phyloP scores from a whole-genome alignment of 1,140 invertebrate species.

The Pemphigus obesinymphae region DNA sequence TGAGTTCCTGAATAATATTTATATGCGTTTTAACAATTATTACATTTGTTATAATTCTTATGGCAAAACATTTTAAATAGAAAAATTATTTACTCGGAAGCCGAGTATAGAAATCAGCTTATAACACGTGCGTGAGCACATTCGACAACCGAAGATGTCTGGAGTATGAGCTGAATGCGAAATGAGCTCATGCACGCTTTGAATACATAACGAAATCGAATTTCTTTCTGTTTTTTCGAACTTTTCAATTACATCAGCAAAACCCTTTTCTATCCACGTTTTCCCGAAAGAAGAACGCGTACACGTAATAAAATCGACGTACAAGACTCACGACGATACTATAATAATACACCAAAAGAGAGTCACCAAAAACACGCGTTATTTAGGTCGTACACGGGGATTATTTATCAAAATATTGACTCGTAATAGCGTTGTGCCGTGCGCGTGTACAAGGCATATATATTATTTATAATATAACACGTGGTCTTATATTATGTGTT shows the following conservation, averaged over 20 bases:
- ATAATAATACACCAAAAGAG: not conserved
- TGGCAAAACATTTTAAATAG: not conserved
- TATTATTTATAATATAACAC: no score
- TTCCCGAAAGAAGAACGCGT: not conserved
- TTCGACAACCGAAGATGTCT: conserved; percentile 39
- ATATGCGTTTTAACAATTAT: not conserved
- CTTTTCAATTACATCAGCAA: conserved; percentile 41
- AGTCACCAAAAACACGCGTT: not conserved
- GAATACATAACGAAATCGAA: conserved; percentile 41
- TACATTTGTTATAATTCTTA: not conserved
- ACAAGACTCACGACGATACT: no score
- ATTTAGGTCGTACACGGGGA: no score
- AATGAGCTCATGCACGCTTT: conserved; percentile 31
- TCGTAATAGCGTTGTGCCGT: no score
- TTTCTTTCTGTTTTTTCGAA: conserved; percentile 36
- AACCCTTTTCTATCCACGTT: conserved; percentile 21
- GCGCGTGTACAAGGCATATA: no score
- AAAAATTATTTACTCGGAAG: conserved; percentile 12
- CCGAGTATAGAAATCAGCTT: conserved; percentile 29
- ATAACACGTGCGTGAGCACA: conserved; percentile 35
- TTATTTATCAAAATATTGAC: no score
- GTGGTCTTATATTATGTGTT: no score
- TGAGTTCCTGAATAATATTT: no score
- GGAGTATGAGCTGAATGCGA: conserved; percentile 8
- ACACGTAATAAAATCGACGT: no score